Base-by-base conservation (phyloP, 2,888 invertebrate species). In the Ellobium chinense region DNA sequence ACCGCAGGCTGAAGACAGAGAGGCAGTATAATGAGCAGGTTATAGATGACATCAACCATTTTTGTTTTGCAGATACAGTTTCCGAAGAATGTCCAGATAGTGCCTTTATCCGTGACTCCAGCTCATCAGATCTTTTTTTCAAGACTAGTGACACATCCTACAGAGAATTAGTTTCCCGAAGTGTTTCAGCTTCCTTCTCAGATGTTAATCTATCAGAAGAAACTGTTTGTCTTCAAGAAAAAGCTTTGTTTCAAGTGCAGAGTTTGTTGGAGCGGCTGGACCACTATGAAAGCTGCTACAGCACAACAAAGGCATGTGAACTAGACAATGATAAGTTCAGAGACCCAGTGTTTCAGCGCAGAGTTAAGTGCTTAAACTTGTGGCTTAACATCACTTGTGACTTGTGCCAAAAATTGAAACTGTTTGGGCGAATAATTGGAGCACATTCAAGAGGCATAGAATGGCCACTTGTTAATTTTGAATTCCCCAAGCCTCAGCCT, bases 311-410 rank as follows among this genome's bases (percentile, higher is more conserved):
- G 87, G 96, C 96, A 31, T 96, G 98, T 94, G 96, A 95, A 0
- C 93, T 93, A 7, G 95, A 96, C 82, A 96, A 96, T 94, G 96
- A 96, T 21, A 93, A 95, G 24, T 95, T 96, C 84, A 95, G 94
- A 82, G 95, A 95, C 81, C 91, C 94, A 0, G 94, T 94, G 78
- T 96, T 97, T 89, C 94, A 94, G 37, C 94, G 95, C 74, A 94
- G 96, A 87, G 94, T 96, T 14, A 96, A 96, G 93, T 96, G 97
- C 18, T 95, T 98, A 95, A 97, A 97, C 89, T 94, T 97, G 2
- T 98, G 98, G 98, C 96, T 96, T 92, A 98, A 98, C 93, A 96
- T 97, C 91, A 96, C 97, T 0, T 95, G 95, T 87, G 96, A 97
- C 92, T 95, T 97, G 92, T 95, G 96, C 72, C 94, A 97, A 76